Base-by-base conservation (phyloP, 2,113 vertebrate species). In the Vireo altiloquus region DNA sequence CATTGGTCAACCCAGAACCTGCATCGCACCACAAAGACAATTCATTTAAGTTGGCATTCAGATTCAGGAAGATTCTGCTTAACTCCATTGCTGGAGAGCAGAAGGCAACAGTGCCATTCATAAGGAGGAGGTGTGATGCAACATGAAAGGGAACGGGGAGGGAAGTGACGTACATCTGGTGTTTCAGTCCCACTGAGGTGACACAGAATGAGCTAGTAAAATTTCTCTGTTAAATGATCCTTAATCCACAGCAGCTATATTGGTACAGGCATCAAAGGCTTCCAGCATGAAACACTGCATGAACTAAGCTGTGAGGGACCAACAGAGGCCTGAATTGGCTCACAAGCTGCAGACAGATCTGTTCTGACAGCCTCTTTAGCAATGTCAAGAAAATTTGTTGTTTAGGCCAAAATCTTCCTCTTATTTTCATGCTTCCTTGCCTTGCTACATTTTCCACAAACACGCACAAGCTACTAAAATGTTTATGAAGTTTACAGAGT, bases 1-100 rank as follows among this genome's bases (percentile, higher is more conserved):
- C 97, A 7, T 99, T 99, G 89, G 99, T 99, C 68, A 99, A 89
- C 78, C 99, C 99, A 1, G 99, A 99, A 87, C 99, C 99, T 99
- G 95, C 54, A 90, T 46, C 5, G 35, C 18, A 86, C 22, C 70
- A 9, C 47, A 86, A 75, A 2, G 18, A 94, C 53, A 85, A 52
- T 10, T 50, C 7, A 28, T 49, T 92, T 70, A 59, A 54, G 30
- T 31, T 39, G 44, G 20, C 5, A 53, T 64, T 65, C 75, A 31
- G 49, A 6, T 16, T 28, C 54, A 47, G 47, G n/a, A 69, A 31
- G 2, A 3, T 74, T 82, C 59, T 47, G 79, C 47, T 60, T 64
- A 63, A 42, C 33, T 54, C 44, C 56, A 46, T 5, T 46, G 33
- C 47, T 46, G 39, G 15, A 35, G 44, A 77, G 60, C 70, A 81